Evolutionary conservation across 2,888 invertebrate species (phyloP), one percentile per base, ranked within the genome.

Genomic region (Nebria salina): DNA sequence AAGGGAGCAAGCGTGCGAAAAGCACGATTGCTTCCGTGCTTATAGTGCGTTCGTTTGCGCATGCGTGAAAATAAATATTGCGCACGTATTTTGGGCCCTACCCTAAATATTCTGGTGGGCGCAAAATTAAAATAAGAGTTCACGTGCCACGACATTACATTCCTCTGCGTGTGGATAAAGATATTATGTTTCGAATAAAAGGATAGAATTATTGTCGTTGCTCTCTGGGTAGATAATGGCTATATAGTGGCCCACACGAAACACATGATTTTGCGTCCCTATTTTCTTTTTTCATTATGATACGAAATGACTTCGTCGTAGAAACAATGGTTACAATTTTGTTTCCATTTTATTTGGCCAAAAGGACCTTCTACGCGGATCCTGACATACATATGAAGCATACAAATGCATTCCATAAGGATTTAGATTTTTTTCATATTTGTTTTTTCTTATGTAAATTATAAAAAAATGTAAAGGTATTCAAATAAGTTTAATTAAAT

Each of bases 121-220:
- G 43, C 70, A 68, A 70, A 77, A 77, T 77, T 77, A 77, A 77
- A 77, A 77, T 70, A 77, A 70, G 13, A 54, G 77, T 77, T 77
- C 77, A 72, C 54, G 54, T 25, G 68, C 72, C 25, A 26, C 42
- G 54, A 25, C 42, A 77, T 77, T 68, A 77, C 77, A 43, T 77
- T 77, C 54, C 41, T 77, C 42, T 13, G 54, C 54, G 26, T 15
- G 54, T 25, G 43, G 26, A 77, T 68, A 54, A 77, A 77, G 77
- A 77, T 77, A 77, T 77, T 77, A 77, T 77, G 77, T 77, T 77
- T 72, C 77, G 54, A 77, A 77, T 77, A 77, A 77, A 68, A 54
- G 77, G 70, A 54, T 15, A 70, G 70, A 54, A 77, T 77, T 77
- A 70, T 70, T 70, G 77, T 77, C 54, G 54, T 13, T 54, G 54